Conservation (phyloP, 2,113 vertebrate genomes). For the Tapirus terrestris region DNA sequence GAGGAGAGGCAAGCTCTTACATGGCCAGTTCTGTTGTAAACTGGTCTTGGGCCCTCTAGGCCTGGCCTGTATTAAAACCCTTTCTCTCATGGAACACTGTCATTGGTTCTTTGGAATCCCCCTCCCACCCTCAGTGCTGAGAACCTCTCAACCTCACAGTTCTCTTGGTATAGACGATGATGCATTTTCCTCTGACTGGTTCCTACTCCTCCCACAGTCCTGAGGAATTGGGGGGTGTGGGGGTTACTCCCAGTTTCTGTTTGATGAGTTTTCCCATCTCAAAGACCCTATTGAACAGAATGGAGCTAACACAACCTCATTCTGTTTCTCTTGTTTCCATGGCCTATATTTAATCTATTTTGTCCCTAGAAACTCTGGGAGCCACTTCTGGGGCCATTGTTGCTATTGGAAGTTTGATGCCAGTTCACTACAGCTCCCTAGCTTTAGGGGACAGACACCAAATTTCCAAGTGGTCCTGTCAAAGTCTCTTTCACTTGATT, state of each 20-base stretch:
- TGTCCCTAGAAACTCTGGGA: background rate
- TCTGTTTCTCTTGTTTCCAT: background rate
- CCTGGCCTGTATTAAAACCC: background rate
- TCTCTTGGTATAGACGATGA: background rate
- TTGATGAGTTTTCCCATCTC: background rate
- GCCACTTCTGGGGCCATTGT: background rate
- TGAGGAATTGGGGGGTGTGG: background rate
- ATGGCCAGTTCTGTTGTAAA: background rate
- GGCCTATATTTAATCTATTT: background rate
- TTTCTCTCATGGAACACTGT: background rate
- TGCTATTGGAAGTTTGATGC: background rate
- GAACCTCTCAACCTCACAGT: background rate
- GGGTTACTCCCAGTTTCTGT: background rate
- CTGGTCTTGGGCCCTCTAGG: background rate
- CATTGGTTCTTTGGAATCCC: background rate
- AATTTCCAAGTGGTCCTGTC: background rate
- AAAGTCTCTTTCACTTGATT: background rate
- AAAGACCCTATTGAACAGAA: background rate
- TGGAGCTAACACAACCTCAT: background rate
- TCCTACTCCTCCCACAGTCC: background rate
- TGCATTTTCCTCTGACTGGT: background rate
- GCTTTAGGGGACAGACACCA: background rate
- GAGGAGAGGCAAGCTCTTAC: background rate
- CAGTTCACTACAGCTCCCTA: background rate
- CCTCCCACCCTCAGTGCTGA: background rate